phyloP scores from a whole-genome alignment of 1,140 invertebrate species.

The Trissolcus basalis region DNA sequence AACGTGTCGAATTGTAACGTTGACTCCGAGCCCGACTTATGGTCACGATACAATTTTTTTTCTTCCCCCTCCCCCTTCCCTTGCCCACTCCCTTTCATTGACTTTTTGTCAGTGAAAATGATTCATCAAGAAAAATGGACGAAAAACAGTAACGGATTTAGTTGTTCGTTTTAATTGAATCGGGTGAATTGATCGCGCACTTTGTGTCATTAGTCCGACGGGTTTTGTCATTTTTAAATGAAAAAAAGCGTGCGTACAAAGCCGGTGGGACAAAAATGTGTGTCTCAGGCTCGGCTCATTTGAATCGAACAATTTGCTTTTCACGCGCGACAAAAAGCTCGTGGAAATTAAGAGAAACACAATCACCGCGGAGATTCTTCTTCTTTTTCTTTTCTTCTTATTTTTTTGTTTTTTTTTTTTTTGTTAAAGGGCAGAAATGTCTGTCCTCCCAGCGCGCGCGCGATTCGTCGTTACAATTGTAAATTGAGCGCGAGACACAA shows the following conservation, averaged over 20 bases:
- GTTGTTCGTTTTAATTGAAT: too few relatives aligned
- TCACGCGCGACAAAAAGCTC: background rate
- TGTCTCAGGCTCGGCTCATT: background rate
- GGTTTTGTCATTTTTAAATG: background rate
- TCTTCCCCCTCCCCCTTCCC: background rate
- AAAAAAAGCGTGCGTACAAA: too few relatives aligned
- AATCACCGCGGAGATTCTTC: background rate
- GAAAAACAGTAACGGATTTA: too few relatives aligned
- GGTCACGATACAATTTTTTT: conserved; percentile 15
- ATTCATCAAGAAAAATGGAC: too few relatives aligned
- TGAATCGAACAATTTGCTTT: background rate
- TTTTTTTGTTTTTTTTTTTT: too few relatives aligned
- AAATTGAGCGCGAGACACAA: background rate
- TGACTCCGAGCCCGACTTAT: too few relatives aligned
- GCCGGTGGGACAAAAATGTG: background rate
- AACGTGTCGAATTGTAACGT: conserved; percentile 40
- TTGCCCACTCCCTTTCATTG: too few relatives aligned
- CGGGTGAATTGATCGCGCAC: background rate
- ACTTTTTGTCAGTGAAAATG: too few relatives aligned
- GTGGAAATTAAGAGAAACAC: background rate
- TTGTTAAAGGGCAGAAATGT: background rate
- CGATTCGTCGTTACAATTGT: background rate
- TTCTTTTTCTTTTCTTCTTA: too few relatives aligned
- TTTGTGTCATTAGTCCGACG: conserved; percentile 1
- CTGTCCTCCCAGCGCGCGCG: background rate